Evolutionary conservation across 2,113 vertebrate species (phyloP), one percentile per base, ranked within the genome.

Genomic region (Accipiter virgatus): DNA sequence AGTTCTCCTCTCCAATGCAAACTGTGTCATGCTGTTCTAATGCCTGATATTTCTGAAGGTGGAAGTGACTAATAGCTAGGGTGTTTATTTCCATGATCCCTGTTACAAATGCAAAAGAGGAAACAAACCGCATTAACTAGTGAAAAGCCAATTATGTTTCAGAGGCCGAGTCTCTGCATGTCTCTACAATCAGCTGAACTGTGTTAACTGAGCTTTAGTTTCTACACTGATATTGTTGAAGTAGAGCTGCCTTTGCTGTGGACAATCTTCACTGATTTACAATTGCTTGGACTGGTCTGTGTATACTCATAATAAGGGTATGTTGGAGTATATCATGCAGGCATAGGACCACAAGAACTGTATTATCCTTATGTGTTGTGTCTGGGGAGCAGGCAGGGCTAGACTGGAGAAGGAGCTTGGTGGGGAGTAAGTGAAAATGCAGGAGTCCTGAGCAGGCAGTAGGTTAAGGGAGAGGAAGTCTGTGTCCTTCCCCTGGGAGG

Each of bases 51-150:
- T 97, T 94, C 70, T 94, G 93, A 89, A 91, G 93, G 86, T 94
- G 95, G 94, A 96, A 97, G 81, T 97, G 95, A 95, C 86, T 96
- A 96, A 95, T 72, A 91, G 48, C 43, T 92, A 20, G 83, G 23
- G 47, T 91, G 88, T 95, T 97, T 90, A 71, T 96, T 95, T 93
- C 86, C 82, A 56, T 48, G 68, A 66, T 89, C 68, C 34, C 21
- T 67, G 58, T 43, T 81, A 40, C 13, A 42, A 92, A 61, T 62
- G 43, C 38, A 86, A 40, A 95, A 93, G 66, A 59, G 65, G 91
- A 95, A 94, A 40, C 15, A n/a, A 91, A 38, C 47, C 52, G 13
- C 77, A 68, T 86, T 86, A 95, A 88, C 83, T 56, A 42, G 19
- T 84, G 65, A 75, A 88, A 88, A 95, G 52, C 52, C 4, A 2